Evolutionary conservation across 2,888 invertebrate genomes (phyloP).

Genomic region (Penaeus monodon): DNA sequence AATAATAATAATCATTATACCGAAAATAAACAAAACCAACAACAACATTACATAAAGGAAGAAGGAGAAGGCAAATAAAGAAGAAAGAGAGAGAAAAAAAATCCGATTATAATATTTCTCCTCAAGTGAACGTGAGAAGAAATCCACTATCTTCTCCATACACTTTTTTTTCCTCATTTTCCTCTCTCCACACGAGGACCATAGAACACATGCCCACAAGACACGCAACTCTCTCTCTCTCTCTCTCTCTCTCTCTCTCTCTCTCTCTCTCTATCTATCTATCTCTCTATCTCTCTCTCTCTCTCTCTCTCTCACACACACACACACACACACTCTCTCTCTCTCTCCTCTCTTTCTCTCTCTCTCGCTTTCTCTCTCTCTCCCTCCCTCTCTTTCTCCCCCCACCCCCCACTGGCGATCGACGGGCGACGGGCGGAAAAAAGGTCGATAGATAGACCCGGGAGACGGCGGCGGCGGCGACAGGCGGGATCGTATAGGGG

Average conservation of each 20-base stretch:
- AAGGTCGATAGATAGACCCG: no score
- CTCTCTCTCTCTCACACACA: constrained; percentile 5
- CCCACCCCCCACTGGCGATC: neutral
- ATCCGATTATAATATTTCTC: neutral
- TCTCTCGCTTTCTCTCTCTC: neutral
- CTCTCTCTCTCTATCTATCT: neutral
- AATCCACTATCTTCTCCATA: neutral
- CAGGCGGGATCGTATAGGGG: no score
- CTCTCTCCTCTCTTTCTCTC: neutral
- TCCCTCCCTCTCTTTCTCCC: neutral
- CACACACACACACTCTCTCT: no score
- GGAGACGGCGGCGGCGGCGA: no score
- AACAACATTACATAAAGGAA: no score
- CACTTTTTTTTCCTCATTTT: no score
- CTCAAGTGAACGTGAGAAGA: neutral
- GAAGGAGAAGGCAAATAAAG: neutral
- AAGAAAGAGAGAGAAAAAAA: no score
- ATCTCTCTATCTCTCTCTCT: neutral
- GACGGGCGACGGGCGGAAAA: no score
- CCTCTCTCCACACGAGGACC: no score
- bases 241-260: neutral
- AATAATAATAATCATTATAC: no score
- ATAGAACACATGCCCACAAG: no score
- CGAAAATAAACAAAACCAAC: no score
- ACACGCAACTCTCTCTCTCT: neutral